Evolutionary conservation across 1,140 invertebrate genomes (phyloP), one percentile per base, ranked within the genome.

Genomic region (Procambarus virginalis): DNA sequence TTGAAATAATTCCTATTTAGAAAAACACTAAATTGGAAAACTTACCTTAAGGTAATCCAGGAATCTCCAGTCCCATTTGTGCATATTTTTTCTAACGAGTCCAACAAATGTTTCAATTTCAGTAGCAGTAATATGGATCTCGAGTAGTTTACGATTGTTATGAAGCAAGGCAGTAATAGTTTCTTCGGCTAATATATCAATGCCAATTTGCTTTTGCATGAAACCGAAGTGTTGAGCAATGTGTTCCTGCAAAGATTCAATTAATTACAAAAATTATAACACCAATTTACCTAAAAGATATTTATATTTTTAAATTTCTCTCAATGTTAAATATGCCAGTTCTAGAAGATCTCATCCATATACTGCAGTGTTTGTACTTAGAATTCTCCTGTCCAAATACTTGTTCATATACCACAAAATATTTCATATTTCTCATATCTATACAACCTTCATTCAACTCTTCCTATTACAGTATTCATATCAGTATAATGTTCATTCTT

Each of bases 121-220:
- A 3, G 97, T 97, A 2, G 97, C 97, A 2, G 98, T 99, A 88
- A 99, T 99, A 93, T 99, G 98, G 93, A 99, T 99, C 93, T 99
- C 99, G 77, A 99, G 94, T 64, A 99, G 94, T 94, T n/a, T 99
- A 89, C 98, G 95, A 94, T 99, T 99, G 94, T 99, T 99, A 93
- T 99, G 99, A 20, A 99, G 94, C 58, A 99, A 94, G 0, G 99
- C 99, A 0, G 99, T 99, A 89, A 99, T 99, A 0, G 99, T 99
- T 94, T 99, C 99, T 94, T 99, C 99, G 0, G 99, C 99, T 12
- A 99, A 93, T 60, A 99, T 98, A 94, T 99, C 99, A 93, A 99
- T 99, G 51, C 99, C 99, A 92, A 99, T 99, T 95, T 99, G 99
- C 93, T 99, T 99, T 95, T 99, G 99, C 98, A 99, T 99, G 93